Evolutionary conservation across 2,797 vertebrate species (phyloP), one percentile per base, ranked within the genome.

Genomic region (Mustela erminea): DNA sequence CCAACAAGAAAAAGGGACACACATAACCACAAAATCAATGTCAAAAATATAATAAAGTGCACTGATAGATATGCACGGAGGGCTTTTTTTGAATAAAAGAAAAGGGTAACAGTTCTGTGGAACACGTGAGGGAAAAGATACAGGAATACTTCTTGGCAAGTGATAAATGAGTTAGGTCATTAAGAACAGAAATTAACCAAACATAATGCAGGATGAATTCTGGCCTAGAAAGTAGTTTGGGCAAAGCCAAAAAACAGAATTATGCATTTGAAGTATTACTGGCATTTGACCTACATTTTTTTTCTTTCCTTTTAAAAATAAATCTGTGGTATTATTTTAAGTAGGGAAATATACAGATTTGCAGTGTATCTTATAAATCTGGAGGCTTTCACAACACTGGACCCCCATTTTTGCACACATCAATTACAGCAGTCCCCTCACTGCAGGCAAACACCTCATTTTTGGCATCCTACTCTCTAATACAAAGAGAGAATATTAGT

Each of bases 331-430:
- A 66, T 54, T 87, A 85, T 56, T 66, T 74, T 93, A 74, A 97
- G 82, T 27, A 94, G 4, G 6, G n/a, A 86, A 85, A 95, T 87
- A 92, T 60, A 60, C 2, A 75, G 23, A 58, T 96, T 82, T 91
- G 46, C 21, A 72, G 9, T 32, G 56, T 84, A 64, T 95, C 86
- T 83, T 95, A 17, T 95, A 93, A 90, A 83, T 83, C 66, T 81
- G 29, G 38, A 80, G 11, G 35, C 83, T 81, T 88, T 92, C n/a
- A 15, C 21, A 94, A 80, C 52, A 92, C 17, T 64, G 60, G 54
- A 86, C 20, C 82, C 58, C 78, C 20, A 78, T 66, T 41, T 62
- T 56, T 75, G 13, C 6, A 92, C 60, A 87, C 2, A 75, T 84
- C 64, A 87, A 75, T 82, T 91, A 90, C 3, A 75, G 23, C 6